These are phyloP conservation scores for Anniella stebbinsi DNA, from an alignment of 2,797 vertebrate species.

Conservation along the genomic window DNA sequence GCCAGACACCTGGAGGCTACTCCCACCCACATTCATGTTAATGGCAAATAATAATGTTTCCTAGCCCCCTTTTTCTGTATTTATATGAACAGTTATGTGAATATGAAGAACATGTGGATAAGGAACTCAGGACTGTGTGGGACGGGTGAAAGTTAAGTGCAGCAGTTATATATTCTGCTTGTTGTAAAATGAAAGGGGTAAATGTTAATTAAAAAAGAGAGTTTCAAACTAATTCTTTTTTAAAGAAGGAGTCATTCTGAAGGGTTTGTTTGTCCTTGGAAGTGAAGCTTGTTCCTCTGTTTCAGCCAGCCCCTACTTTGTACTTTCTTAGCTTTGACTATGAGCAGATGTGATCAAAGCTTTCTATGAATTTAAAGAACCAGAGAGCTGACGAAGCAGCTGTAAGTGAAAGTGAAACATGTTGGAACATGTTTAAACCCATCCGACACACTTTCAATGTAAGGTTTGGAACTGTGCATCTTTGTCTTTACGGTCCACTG, in stretches of 20 bases:
- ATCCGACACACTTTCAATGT: not conserved
- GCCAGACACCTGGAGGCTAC: not conserved
- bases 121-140: not conserved
- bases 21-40: not conserved
- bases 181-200: not conserved
- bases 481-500: conserved; percentile 18
- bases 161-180: not conserved
- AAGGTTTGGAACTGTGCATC: conserved; percentile 3
- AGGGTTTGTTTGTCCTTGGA: conserved; percentile 51
- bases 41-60: not conserved
- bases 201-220: conserved; percentile 2
- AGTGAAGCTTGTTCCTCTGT: conserved; percentile 31
- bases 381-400: conserved; percentile 38
- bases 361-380: conserved; percentile 62
- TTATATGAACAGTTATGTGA: not conserved
- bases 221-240: conserved; percentile 19
- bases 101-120: not conserved
- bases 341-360: conserved; percentile 67
- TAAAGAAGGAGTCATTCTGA: conserved; percentile 27
- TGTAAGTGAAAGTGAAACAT: conserved; percentile 48
- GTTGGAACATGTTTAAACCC: conserved; percentile 7
- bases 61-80: not conserved
- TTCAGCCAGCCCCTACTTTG: not conserved
- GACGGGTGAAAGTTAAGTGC: not conserved
- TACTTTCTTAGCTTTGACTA: conserved; percentile 56